phyloP scores from a whole-genome alignment of 2,797 vertebrate genomes.

The Pangasius djambal region DNA sequence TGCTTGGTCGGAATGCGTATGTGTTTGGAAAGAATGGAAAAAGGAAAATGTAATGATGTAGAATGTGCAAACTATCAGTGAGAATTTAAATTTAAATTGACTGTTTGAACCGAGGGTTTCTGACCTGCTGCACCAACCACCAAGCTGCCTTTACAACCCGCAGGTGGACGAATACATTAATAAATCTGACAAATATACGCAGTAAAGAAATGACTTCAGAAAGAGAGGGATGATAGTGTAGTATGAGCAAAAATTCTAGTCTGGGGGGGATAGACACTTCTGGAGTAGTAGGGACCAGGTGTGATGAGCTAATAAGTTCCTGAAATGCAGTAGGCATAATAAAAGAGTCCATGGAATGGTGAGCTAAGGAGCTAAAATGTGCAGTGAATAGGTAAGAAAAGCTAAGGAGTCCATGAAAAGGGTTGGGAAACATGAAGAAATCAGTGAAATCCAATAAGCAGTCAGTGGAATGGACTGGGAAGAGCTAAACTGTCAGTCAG shows the following conservation, averaged over 20 bases:
- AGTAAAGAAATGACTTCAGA: conserved; percentile 37
- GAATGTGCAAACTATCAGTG: conserved; percentile 46
- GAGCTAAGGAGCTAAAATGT: not conserved
- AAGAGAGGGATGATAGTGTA: not conserved
- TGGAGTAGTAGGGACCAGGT: not conserved
- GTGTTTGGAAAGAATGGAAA: conserved; percentile 3
- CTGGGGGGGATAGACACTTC: not conserved
- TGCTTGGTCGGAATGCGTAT: conserved; percentile 15
- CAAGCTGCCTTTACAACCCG: not conserved
- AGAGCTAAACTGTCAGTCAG: not conserved
- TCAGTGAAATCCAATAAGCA: not conserved
- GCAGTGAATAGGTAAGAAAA: not conserved
- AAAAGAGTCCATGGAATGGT: not conserved
- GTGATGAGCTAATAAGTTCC: not conserved
- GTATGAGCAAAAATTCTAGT: not conserved
- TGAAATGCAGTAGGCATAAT: not conserved
- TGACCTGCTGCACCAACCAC: conserved; percentile 1
- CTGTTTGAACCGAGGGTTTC: not conserved
- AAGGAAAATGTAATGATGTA: conserved; percentile 12
- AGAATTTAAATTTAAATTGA: conserved; percentile 30
- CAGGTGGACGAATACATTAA: not conserved
- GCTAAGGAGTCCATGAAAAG: not conserved
- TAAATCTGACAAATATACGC: not conserved
- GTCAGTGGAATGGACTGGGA: not conserved
- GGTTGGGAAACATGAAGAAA: not conserved